Evolutionary conservation across 64 coral and sea anemone genomes (phyloP).

Genomic region (Anthopleura sola): DNA sequence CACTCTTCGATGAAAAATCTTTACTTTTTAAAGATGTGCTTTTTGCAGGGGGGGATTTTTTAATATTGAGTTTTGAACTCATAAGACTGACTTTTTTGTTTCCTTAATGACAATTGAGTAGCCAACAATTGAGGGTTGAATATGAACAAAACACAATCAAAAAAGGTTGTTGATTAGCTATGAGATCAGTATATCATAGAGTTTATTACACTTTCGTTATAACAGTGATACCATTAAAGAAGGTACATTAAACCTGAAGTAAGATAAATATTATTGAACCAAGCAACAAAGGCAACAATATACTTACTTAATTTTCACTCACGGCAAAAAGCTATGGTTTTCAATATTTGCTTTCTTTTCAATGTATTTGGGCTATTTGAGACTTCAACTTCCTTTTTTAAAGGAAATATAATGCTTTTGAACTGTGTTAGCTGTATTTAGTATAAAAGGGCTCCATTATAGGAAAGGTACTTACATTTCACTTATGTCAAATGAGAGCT

Average conservation of each 20-base stretch:
- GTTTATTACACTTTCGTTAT: not conserved
- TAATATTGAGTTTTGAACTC: too few species aligned
- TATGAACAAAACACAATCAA: not conserved
- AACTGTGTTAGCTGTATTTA: not conserved
- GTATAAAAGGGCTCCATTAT: not conserved
- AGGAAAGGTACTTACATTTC: not conserved
- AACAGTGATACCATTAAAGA: not conserved
- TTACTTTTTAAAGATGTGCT: too few species aligned
- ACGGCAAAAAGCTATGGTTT: not conserved
- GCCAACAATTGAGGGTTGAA: not conserved
- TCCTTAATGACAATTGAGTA: too few species aligned
- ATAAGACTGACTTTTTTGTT: too few species aligned
- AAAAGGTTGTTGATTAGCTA: too few species aligned
- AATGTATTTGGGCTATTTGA: not conserved
- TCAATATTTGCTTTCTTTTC: not conserved
- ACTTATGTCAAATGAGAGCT: not conserved
- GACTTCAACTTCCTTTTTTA: not conserved
- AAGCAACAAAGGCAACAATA: not conserved
- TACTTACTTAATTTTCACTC: not conserved
- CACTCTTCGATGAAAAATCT: too few species aligned
- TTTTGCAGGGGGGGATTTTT: too few species aligned
- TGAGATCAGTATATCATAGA: not conserved
- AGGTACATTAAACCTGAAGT: not conserved
- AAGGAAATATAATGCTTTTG: not conserved
- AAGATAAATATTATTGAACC: not conserved